These are phyloP conservation scores for Athalia rosae DNA, from an alignment of 2,888 invertebrate species.

Conservation along the genomic window DNA sequence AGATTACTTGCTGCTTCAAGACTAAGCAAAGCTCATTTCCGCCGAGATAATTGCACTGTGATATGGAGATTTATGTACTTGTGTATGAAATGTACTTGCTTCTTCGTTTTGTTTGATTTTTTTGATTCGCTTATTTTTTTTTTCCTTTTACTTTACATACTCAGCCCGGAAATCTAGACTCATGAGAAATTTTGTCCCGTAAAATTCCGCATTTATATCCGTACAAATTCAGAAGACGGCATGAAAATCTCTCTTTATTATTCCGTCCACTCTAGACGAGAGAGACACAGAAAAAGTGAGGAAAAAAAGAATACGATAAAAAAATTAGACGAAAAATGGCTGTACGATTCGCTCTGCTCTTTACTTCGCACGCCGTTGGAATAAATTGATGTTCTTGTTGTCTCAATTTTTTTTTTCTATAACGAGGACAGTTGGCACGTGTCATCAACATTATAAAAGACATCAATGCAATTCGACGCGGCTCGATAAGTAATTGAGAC, in stretches of 20 bases:
- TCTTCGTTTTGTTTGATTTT: background rate
- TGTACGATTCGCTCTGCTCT: background rate
- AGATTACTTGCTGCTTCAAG: conserved; percentile 33
- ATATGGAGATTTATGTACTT: conserved; percentile 51
- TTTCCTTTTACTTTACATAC: too few species aligned
- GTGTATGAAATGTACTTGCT: background rate
- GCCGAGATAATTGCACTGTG: conserved; percentile 66
- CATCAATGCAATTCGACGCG: conserved; percentile 34
- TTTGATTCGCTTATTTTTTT: background rate
- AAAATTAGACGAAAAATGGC: conserved; percentile 12
- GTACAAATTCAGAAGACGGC: background rate
- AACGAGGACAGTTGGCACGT: conserved; percentile 37
- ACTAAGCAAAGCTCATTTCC: conserved; percentile 67
- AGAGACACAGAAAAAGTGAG: too few species aligned
- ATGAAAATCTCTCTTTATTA: too few species aligned
- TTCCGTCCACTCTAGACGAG: too few species aligned
- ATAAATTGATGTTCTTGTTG: conserved; percentile 16
- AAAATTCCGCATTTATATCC: background rate
- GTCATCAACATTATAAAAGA: conserved; percentile 23
- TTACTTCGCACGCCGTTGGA: background rate
- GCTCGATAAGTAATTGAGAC: conserved; percentile 10
- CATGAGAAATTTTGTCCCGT: too few species aligned
- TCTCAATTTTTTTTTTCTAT: conserved; percentile 1
- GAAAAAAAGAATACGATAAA: background rate
- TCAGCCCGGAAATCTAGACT: too few species aligned